Conservation (phyloP, 2,888 invertebrate species). For the Eupithecia pulchellata region DNA sequence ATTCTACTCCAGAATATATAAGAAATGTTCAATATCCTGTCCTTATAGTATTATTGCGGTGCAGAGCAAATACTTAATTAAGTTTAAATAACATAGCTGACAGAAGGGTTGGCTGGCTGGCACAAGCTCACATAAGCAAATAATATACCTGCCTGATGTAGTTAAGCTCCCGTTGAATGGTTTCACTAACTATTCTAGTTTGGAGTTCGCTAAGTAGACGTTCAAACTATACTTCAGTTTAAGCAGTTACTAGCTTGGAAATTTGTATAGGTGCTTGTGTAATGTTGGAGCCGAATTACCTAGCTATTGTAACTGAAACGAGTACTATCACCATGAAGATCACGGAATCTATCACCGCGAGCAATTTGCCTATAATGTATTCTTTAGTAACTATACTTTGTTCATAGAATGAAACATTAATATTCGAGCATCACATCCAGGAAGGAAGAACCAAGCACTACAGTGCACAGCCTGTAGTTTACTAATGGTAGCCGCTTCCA, state of each 20-base stretch:
- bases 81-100: slow-evolving; percentile 15
- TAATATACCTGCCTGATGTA: slow-evolving; percentile 14
- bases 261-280: slow-evolving; percentile 7
- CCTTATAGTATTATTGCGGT: too few relatives aligned
- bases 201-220: slow-evolving; percentile 30
- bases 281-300: not conserved
- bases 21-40: not conserved
- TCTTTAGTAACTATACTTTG: not conserved
- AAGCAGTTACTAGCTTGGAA: slow-evolving; percentile 22
- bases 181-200: slow-evolving; percentile 28
- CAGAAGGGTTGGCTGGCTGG: slow-evolving; percentile 10
- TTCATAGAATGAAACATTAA: not conserved
- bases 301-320: not conserved
- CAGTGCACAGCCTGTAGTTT: not conserved
- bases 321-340: not conserved
- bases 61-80: slow-evolving; percentile 6
- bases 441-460: not conserved
- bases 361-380: not conserved
- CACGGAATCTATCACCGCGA: not conserved
- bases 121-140: slow-evolving; percentile 23
- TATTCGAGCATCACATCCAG: not conserved
- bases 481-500: not conserved
- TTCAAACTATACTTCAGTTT: slow-evolving; percentile 26
- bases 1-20: not conserved
- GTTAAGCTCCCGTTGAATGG: slow-evolving; percentile 25